Percentiles rank a stretch among this genome's conserved stretches.
These are phyloP conservation scores for Tetraodon nigroviridis DNA, from an alignment of 2,113 vertebrate genomes.

Conservation along the genomic window DNA sequence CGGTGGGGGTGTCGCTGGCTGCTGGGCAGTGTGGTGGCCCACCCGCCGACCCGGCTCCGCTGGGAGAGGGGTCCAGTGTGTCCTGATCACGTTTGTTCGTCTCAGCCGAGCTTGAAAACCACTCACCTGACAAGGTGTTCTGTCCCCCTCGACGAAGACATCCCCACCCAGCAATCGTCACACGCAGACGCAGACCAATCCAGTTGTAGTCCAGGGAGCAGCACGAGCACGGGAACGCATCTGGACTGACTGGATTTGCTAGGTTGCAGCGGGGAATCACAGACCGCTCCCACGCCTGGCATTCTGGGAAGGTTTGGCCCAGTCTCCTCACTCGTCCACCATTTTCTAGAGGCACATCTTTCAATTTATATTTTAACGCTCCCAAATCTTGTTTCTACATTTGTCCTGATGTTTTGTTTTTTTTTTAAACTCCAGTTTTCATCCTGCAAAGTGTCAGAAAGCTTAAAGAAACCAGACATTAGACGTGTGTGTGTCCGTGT, in stretches of 20 bases:
- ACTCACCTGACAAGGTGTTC: slow-evolving; percentile 50
- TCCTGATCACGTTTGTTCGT: slow-evolving; percentile 32
- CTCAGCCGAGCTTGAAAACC: slow-evolving; percentile 41
- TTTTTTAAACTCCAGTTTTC: slow-evolving; percentile 13
- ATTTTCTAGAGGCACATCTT: not conserved
- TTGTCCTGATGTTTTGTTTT: not conserved
- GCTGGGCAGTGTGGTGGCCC: slow-evolving; percentile 17
- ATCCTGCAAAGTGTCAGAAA: slow-evolving; percentile 7
- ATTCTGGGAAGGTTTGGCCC: slow-evolving; percentile 55
- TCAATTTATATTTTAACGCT: too few relatives aligned
- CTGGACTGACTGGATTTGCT: slow-evolving; percentile 61
- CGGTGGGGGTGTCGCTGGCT: slow-evolving; percentile 43
- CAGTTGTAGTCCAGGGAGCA: slow-evolving; percentile 31
- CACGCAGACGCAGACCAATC: slow-evolving; percentile 14
- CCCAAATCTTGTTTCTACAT: slow-evolving; percentile 5
- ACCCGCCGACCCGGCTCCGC: slow-evolving; percentile 8
- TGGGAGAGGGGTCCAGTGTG: not conserved
- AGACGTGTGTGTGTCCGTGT: slow-evolving; percentile 19
- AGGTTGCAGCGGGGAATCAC: slow-evolving; percentile 49
- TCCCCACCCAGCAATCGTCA: slow-evolving; percentile 44
- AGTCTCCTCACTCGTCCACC: slow-evolving; percentile 2
- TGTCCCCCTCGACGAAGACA: slow-evolving; percentile 39
- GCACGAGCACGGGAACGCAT: slow-evolving; percentile 41
- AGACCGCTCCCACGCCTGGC: slow-evolving; percentile 37
- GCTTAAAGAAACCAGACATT: slow-evolving; percentile 10